Conservation (phyloP, 1,140 invertebrate genomes). For the Leptinotarsa undecemlineata region DNA sequence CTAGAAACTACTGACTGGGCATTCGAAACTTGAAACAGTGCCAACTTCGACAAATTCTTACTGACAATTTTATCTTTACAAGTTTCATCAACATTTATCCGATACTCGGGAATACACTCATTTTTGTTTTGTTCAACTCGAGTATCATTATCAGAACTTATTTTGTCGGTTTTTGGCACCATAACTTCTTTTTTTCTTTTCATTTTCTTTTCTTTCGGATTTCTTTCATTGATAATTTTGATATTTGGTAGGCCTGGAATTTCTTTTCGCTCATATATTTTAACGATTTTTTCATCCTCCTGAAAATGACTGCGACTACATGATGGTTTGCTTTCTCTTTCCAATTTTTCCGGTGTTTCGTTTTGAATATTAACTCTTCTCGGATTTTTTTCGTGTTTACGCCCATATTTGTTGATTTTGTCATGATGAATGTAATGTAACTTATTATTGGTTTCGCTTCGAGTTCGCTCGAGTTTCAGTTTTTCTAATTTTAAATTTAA, state of each 20-base stretch:
- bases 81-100: conserved; percentile 11
- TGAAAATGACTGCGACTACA: conserved; percentile 16
- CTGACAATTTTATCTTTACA: conserved; percentile 24
- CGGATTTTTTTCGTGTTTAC: conserved; percentile 20
- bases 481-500: conserved; percentile 42
- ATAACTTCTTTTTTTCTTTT: conserved; percentile 12
- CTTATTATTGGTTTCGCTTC: conserved; percentile 44
- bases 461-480: conserved; percentile 35
- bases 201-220: conserved; percentile 11
- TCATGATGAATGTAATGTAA: conserved; percentile 44
- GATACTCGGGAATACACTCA: not conserved
- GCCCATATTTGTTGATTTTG: conserved; percentile 13
- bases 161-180: not conserved
- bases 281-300: conserved; percentile 33
- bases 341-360: conserved; percentile 26
- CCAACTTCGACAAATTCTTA: conserved; percentile 33
- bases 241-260: conserved; percentile 38
- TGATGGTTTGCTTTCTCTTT: conserved; percentile 33
- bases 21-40: conserved; percentile 38
- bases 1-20: conserved; percentile 27
- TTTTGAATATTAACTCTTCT: conserved; percentile 35
- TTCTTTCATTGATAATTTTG: conserved; percentile 29
- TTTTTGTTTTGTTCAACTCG: conserved; percentile 4
- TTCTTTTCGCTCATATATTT: conserved; percentile 44
- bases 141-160: not conserved